These are phyloP conservation scores for Andrena marginata DNA, from an alignment of 2,888 invertebrate species.

Conservation along the genomic window DNA sequence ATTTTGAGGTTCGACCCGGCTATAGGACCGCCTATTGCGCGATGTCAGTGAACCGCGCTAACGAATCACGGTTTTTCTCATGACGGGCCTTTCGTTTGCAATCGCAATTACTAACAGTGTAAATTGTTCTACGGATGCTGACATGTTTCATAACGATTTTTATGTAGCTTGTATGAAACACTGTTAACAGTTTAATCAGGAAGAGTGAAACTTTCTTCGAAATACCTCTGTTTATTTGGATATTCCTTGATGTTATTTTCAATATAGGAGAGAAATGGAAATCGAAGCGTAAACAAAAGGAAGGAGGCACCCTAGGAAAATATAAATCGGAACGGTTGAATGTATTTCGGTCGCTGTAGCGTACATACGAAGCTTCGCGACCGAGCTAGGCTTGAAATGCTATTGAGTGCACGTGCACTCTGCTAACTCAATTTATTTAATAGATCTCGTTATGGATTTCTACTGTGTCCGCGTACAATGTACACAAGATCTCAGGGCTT, in stretches of 20 bases:
- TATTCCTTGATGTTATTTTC: neutral
- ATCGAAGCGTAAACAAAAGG: neutral
- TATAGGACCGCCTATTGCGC: constrained; percentile 52
- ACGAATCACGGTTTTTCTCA: neutral
- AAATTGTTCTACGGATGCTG: constrained; percentile 17
- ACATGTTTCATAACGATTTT: too few species aligned
- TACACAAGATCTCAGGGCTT: neutral
- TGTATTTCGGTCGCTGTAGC: neutral
- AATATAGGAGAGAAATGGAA: neutral
- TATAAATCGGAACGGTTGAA: neutral
- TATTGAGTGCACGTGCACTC: constrained; percentile 9
- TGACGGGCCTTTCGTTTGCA: too few species aligned
- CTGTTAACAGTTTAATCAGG: too few species aligned
- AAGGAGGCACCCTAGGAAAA: neutral
- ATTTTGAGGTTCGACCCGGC: constrained; percentile 56
- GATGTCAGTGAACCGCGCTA: constrained; percentile 65
- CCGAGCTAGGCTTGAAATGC: neutral
- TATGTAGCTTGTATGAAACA: too few species aligned
- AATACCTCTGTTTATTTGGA: neutral
- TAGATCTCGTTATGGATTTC: constrained; percentile 24
- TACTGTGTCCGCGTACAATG: neutral
- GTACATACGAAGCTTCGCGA: neutral
- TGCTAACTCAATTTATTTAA: constrained; percentile 9
- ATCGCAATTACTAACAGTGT: neutral
- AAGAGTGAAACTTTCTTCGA: too few species aligned